Base-by-base conservation (phyloP, 2,888 invertebrate genomes). In the Ichneumon xanthorius region DNA sequence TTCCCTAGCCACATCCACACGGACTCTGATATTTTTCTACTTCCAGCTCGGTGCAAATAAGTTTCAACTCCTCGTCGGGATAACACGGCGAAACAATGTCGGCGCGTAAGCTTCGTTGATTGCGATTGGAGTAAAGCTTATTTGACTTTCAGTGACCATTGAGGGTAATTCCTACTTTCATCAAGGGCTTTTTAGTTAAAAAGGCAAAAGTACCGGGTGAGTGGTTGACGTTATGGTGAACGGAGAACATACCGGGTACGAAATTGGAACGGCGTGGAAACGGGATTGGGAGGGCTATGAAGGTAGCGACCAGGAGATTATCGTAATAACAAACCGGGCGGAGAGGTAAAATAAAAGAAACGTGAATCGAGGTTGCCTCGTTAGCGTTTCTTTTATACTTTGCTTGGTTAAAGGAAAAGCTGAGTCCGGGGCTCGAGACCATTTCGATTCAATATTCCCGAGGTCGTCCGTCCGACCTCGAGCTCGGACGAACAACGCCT, bases 371-470 rank as follows among this genome's bases (percentile, higher is more conserved):
- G 48, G 85, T 80, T 68, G 73, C 82, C 77, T 86, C 85, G 80
- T 86, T 86, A 86, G 82, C 85, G 67, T 82, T 80, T 40, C 73
- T 80, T 83, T 80, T 70, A 72, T 67, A 4, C 53, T 70, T 61
- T 75, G 48, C 58, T 72, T 68, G 76, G 79, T 82, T 70, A 73
- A 80, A 67, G 80, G 73, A 80, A 45, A 77, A 76, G 70, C 9
- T 50, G n/a, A 73, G 68, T 71, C 58, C 63, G 30, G 73, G 58
- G 30, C 22, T 72, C 26, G 67, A 53, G 55, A 80, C 80, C 84
- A 68, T 80, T 84, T 67, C 82, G 80, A 84, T 87, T 83, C 81
- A 77, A 87, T 87, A 87, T 88, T 86, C 84, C 83, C n/a, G 68
- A 71, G 78, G 63, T 70, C 58, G 73, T 65, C 58, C 80, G 40